Evolutionary conservation across 2,888 invertebrate species (phyloP), one percentile per base, ranked within the genome.

Genomic region (Caenorhabditis afra): DNA sequence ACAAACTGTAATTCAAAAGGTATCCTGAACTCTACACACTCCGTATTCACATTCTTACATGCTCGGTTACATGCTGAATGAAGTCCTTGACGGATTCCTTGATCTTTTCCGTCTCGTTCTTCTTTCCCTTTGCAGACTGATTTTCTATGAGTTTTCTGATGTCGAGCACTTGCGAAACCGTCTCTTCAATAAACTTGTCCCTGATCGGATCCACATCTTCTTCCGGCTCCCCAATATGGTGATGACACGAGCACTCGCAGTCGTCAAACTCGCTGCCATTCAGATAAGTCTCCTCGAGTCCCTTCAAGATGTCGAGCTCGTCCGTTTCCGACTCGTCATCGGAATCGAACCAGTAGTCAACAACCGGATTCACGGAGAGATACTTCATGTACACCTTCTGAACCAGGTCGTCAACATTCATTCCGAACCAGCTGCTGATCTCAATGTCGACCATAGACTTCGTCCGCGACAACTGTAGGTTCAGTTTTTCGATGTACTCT

Each of bases 131-230:
- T 29, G 29, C 23, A 2, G 52, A 23, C 8, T 29, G 14, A n/a
- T 52, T 29, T 7, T 23, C 52, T 1, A 52, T 7, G 4, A 52
- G 29, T n/a, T 29, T 52, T 23, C 23, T 23, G 29, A 52, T 23
- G n/a, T 52, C 52, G n/a, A 52, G 23, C 18, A 29, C 52, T 12
- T 52, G 52, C 29, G 29, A 29, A 3, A 52, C n/a, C 5, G 52
- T 52, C 12, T 52, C 52, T n/a, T 52, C 29, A n/a, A 52, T 52
- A n/a, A 52, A 29, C 16, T 52, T 23, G 14, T 52, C 52, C 8
- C 16, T 14, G 1, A 20, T n/a, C 29, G 29, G 23, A n/a, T 52
- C 29, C 10, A 11, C 3, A 3, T 52, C 23, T 3, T 52, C 35
- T 29, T 29, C 29, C 29, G 29, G 7, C 2, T 11, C 14, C 2